Evolutionary conservation across 1,140 invertebrate genomes (phyloP), one percentile per base, ranked within the genome.

Genomic region (Leptopilina clavipes): DNA sequence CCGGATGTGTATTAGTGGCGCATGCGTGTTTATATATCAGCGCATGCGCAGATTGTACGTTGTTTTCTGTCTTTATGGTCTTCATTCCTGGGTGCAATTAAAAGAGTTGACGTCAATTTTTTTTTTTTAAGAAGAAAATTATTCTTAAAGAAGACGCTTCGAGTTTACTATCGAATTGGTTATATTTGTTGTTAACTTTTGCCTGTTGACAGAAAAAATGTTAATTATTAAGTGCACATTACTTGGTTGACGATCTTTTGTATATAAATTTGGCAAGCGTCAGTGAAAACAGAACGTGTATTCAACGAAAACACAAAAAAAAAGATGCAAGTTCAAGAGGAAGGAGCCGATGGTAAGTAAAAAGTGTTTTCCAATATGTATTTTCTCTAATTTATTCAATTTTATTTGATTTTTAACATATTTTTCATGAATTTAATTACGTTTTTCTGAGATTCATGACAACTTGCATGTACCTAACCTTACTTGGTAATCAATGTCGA

Each of bases 291-390:
- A 9, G 6, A 18, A 19, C 52, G 17, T 18, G 48, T 56, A 8
- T 25, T 1, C 9, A 14, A 31, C 25, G 25, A 31, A 59, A 25
- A 12, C 7, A 59, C 5, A 59, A 56, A n/a, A 56, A 19, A 14
- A 59, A 59, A 59, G 22, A 59, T 59, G 56, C 56, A 59, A 56
- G 54, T 17, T 22, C 54, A 56, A 59, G 56, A 59, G 5, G 56
- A 59, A 59, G 56, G 56, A 25, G 56, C 56, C 19, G 56, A 59
- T 14, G 56, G 56, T 59, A 14, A 25, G 56, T 59, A 12, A 59
- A 25, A 31, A 59, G 2, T 40, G 2, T 9, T 40, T 40, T 40
- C 3, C 10, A 25, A 59, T 12, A 25, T 12, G 9, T 59, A 19
- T 25, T 59, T 0, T 25, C 0, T 25, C 2, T 12, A 14, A 12